Evolutionary conservation across 1,140 invertebrate species (phyloP).

Genomic region (Gryon sp.): DNA sequence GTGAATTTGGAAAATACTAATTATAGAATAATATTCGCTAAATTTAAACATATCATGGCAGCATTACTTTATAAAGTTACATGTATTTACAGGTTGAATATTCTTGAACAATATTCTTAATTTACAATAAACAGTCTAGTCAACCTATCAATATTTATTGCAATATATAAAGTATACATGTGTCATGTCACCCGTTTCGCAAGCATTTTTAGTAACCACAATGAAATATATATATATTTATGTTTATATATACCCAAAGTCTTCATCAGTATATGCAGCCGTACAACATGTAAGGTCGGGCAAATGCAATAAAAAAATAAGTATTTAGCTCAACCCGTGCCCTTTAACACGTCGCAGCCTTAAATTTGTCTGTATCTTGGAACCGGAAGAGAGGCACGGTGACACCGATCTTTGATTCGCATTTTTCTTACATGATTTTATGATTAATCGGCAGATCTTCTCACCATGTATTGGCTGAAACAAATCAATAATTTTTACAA

Average conservation of each 20-base stretch:
- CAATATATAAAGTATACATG: constrained; percentile 62
- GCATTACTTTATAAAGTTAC: constrained; percentile 42
- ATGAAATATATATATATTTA: constrained; percentile 40
- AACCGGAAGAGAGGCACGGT: constrained; percentile 42
- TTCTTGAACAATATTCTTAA: constrained; percentile 52
- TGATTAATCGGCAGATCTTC: constrained; percentile 72
- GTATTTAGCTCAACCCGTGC: constrained; percentile 48
- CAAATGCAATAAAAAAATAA: constrained; percentile 62
- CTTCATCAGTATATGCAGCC: constrained; percentile 33
- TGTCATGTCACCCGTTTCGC: constrained; percentile 59
- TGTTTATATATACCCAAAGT: constrained; percentile 40
- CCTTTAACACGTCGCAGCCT: constrained; percentile 37
- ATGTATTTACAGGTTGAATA: constrained; percentile 52
- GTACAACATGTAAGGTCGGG: constrained; percentile 44
- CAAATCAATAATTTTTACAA: constrained; percentile 68
- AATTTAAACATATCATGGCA: no score
- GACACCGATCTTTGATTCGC: constrained; percentile 43
- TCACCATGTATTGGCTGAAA: constrained; percentile 77
- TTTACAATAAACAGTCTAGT: constrained; percentile 53
- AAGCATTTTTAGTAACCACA: constrained; percentile 57
- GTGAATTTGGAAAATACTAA: no score
- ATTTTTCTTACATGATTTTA: constrained; percentile 70
- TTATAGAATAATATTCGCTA: no score
- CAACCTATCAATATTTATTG: constrained; percentile 61
- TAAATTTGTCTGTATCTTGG: constrained; percentile 10